Conservation (phyloP, 2,113 vertebrate genomes). For the Corythaeola cristata region DNA sequence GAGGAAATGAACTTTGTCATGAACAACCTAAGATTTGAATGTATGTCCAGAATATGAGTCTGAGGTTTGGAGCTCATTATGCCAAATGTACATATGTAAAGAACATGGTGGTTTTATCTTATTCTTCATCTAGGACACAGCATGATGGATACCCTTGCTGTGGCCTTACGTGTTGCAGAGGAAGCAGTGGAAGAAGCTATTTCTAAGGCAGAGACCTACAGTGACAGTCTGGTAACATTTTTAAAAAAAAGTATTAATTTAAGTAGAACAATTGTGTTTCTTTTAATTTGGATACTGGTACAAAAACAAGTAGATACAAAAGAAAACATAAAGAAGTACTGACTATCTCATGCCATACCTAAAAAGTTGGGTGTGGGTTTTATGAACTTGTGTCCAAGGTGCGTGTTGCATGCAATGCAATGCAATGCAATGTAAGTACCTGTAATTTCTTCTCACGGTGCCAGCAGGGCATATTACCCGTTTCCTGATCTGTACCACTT, state of each 20-base stretch:
- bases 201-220: slow-evolving; percentile 90
- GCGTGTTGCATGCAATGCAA: not conserved
- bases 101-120: slow-evolving; percentile 1
- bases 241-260: not conserved
- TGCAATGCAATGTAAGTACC: not conserved
- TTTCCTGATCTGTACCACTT: not conserved
- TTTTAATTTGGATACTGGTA: not conserved
- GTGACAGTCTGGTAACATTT: slow-evolving; percentile 88
- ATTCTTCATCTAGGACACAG: slow-evolving; percentile 82
- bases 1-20: not conserved
- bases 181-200: slow-evolving; percentile 97
- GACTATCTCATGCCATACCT: not conserved
- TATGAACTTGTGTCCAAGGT: not conserved
- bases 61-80: not conserved
- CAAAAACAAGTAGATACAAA: not conserved
- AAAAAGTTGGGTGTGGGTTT: not conserved
- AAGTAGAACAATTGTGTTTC: not conserved
- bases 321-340: not conserved
- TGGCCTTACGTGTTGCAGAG: slow-evolving; percentile 93
- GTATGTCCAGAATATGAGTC: not conserved
- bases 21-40: not conserved
- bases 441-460: not conserved
- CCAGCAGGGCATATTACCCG: not conserved
- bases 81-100: not conserved
- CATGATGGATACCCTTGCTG: slow-evolving; percentile 94